Evolutionary conservation across 1,140 invertebrate species (phyloP), one percentile per base, ranked within the genome.

Genomic region (Maniola jurtina): DNA sequence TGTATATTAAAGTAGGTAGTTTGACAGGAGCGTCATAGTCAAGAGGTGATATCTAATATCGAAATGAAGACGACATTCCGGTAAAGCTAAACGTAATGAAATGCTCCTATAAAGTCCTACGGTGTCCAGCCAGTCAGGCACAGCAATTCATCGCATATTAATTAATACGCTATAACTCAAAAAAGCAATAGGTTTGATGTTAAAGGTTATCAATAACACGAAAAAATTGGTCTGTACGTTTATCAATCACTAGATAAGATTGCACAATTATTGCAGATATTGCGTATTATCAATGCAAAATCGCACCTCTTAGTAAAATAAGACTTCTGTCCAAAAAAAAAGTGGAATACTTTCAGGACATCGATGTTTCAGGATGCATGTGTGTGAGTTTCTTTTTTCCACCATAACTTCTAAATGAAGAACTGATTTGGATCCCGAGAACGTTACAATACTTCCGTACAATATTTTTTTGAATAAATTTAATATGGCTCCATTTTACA

Each of bases 1-100:
- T 66, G 67, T 66, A 38, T 68, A 64, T 66, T 66, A 72, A 75
- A 79, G 71, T 69, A 70, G 72, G 71, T 69, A 70, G 72, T 76
- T 66, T 73, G 70, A 72, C 72, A 70, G 67, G 73, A 72, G 72
- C 68, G 68, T 77, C 66, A 68, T 68, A 64, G 66, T 64, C 61
- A 68, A 54, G 62, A 66, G 52, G 8, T 61, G 66, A 61, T 72
- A 66, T 64, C 61, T 64, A 60, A 72, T 67, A 59, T 71, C 59
- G 55, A 15, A 64, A 58, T 58, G 61, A 57, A 73, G 64, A 70
- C 69, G 66, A 76, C 48, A 56, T 58, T 66, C 47, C 68, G 61
- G 52, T 60, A 48, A 54, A 57, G 55, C 60, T 63, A 45, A 63
- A 58, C 40, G 60, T 38, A 54, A 61, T 57, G 70, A 61, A 70